phyloP scores from a whole-genome alignment of 2,113 vertebrate species.

The Myotis davidii region DNA sequence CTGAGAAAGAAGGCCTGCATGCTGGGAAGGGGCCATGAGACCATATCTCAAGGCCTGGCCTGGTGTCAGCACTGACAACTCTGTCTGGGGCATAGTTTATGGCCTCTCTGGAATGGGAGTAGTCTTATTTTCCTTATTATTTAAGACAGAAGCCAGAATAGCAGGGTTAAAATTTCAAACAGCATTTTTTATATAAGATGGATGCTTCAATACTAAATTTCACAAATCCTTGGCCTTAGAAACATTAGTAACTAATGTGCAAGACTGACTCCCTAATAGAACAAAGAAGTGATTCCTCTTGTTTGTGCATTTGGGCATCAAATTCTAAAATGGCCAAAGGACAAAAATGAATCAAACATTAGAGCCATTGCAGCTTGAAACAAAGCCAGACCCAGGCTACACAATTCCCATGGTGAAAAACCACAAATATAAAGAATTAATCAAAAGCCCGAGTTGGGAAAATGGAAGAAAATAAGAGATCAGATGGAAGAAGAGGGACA shows the following conservation, averaged over 20 bases:
- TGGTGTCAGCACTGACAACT: no score
- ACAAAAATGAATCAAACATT: slow-evolving; percentile 12
- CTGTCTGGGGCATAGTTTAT: no score
- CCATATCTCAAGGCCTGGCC: no score
- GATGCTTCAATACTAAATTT: slow-evolving; percentile 15
- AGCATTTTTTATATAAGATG: no score
- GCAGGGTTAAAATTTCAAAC: no score
- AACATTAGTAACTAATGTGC: slow-evolving; percentile 55
- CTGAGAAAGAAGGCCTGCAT: no score
- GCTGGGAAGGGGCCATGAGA: no score
- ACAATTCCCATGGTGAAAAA: background rate
- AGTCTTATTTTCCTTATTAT: no score
- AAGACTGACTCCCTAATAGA: background rate
- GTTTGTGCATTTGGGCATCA: slow-evolving; percentile 41
- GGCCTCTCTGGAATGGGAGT: no score
- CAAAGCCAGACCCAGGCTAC: background rate
- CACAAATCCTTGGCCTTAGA: slow-evolving; percentile 54
- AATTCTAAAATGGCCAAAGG: slow-evolving; percentile 70
- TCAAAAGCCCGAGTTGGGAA: background rate
- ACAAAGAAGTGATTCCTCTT: slow-evolving; percentile 53
- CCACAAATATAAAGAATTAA: background rate
- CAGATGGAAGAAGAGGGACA: background rate
- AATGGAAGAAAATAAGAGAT: background rate
- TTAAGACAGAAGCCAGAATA: no score
- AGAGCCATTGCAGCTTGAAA: background rate